Evolutionary conservation across 2,113 vertebrate species (phyloP), one percentile per base, ranked within the genome.

Genomic region (Chitala chitala): DNA sequence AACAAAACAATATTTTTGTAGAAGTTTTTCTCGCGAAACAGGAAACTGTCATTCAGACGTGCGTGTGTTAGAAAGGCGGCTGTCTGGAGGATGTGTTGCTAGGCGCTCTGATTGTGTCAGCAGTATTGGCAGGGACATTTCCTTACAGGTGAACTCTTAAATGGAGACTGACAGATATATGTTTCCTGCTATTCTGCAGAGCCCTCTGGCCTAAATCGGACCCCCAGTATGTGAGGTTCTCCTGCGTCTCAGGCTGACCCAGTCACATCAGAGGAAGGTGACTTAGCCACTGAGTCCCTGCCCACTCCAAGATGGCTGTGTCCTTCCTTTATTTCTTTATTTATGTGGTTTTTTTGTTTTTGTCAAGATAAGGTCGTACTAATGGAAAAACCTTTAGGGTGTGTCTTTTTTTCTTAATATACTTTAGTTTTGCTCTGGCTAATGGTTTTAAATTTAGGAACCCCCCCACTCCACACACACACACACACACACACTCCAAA

Each of bases 131-230:
- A 78, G 74, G 74, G 72, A 69, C 70, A 74, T 78, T 81, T 85
- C 80, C 82, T 83, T 83, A 83, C 83, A 83, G 83, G 83, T 85
- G 80, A 85, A 80, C 82, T 81, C 81, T 82, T 84, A 84, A 84
- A 84, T 84, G 74, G 80, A 84, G 78, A 82, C 78, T 84, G 82
- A 84, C 82, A 84, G 82, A 84, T 84, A 78, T 78, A 84, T 80
- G 76, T 73, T 84, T 84, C 82, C 82, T 82, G 82, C 80, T 69
- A 84, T 84, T 84, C 80, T 84, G 75, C 71, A 56, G 44, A 70
- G 58, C 40, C n/a, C 54, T 64, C n/a, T 40, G 12, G 78, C 74
- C 71, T 72, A 50, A 73, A 78, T 76, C 76, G 74, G 68, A 38
- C 46, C 73, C n/a, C 58, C 53, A 72, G 77, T 77, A 65, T 50